A percentile compares a stretch with the other conserved stretches of the same genome.
phyloP scores from a whole-genome alignment of 1,140 invertebrate species.

The Ceratosolen solmsi region DNA sequence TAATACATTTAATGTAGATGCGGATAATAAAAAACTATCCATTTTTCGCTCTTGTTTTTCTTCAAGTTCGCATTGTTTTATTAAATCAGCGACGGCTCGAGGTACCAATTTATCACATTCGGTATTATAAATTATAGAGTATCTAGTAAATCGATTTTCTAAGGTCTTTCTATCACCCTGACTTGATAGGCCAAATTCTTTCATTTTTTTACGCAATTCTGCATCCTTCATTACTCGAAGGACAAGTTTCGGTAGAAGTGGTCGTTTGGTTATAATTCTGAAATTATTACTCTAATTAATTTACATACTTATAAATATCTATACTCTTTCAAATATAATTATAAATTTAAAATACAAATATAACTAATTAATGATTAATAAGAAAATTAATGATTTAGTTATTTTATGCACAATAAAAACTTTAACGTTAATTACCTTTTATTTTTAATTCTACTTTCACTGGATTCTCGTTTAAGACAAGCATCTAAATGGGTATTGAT shows the following conservation, averaged over 20 bases:
- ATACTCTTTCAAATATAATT: too few species aligned
- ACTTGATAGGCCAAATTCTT: conserved; percentile 72
- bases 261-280: conserved; percentile 61
- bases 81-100: conserved; percentile 67
- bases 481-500: conserved; percentile 76
- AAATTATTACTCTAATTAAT: conserved; percentile 45
- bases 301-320: not conserved
- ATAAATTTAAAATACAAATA: too few species aligned
- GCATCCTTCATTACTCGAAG: conserved; percentile 75
- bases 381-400: too few species aligned
- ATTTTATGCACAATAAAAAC: too few species aligned
- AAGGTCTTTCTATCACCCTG: conserved; percentile 73
- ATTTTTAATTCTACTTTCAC: conserved; percentile 51
- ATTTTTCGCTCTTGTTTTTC: conserved; percentile 68
- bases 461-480: conserved; percentile 69
- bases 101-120: conserved; percentile 73
- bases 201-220: conserved; percentile 72
- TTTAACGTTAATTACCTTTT: conserved; percentile 26
- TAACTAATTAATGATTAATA: too few species aligned
- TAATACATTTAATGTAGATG: conserved; percentile 12
- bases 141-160: conserved; percentile 70
- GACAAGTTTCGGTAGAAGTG: conserved; percentile 75
- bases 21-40: conserved; percentile 47
- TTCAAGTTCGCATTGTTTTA: conserved; percentile 71
- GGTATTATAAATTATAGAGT: conserved; percentile 72